phyloP scores from a whole-genome alignment of 92 coral and sea anemone species.

The Porites lobata region DNA sequence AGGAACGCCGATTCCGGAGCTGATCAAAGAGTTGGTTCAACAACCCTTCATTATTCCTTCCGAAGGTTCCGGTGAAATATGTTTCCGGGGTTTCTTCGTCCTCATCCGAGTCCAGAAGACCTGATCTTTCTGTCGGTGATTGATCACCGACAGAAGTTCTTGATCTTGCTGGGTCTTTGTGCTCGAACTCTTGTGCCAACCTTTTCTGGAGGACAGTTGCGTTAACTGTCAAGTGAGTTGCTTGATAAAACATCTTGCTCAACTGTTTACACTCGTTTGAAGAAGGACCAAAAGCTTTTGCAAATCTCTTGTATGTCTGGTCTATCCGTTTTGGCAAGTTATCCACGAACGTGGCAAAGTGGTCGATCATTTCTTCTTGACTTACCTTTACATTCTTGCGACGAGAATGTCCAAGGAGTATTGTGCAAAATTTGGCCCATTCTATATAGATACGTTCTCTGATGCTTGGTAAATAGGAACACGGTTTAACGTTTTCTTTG shows the following conservation, averaged over 20 bases:
- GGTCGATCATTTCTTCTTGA: constrained; percentile 7
- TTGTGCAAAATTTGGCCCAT: background rate
- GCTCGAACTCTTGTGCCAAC: background rate
- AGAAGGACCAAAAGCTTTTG: constrained; percentile 62
- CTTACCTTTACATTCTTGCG: background rate
- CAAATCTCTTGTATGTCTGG: constrained; percentile 54
- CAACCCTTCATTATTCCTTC: background rate
- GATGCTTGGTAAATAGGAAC: background rate
- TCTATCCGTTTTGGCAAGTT: constrained; percentile 5
- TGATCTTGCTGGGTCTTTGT: background rate
- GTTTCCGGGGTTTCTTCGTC: background rate
- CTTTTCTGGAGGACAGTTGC: background rate
- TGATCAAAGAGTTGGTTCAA: background rate
- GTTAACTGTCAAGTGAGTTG: background rate
- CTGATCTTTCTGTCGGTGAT: background rate
- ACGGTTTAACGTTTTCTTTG: background rate
- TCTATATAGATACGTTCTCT: background rate
- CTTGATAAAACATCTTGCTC: constrained; percentile 39
- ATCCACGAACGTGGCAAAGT: constrained; percentile 24
- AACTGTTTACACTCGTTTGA: constrained; percentile 63
- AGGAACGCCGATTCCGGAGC: background rate
- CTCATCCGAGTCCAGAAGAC: background rate
- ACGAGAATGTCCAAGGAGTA: background rate
- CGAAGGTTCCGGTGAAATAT: too few species aligned
- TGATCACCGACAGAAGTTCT: background rate